A percentile compares a stretch with the other conserved stretches of the same genome.
Conservation (phyloP, 2,797 vertebrate genomes). For the Epinephelus coioides region DNA sequence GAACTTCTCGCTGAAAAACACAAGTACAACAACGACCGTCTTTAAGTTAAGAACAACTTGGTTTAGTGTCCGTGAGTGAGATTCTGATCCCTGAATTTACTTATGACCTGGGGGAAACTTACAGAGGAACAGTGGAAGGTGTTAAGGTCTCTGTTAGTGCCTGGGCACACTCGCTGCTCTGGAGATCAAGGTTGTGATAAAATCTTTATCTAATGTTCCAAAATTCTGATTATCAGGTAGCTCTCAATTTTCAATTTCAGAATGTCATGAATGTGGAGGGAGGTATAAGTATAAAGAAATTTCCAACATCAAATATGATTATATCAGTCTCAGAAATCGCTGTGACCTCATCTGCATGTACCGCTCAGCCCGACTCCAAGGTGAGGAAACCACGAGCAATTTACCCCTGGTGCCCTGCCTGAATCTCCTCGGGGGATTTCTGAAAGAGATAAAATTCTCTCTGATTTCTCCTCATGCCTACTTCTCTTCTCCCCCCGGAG, state of each 20-base stretch:
- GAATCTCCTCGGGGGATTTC: conserved; percentile 11
- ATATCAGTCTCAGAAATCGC: background rate
- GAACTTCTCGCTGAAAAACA: conserved; percentile 92
- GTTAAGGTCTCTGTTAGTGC: background rate
- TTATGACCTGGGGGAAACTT: background rate
- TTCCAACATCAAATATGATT: background rate
- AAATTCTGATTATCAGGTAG: no score
- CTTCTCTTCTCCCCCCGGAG: conserved; percentile 11
- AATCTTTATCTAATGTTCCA: no score
- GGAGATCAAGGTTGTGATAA: no score
- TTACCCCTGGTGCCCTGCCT: background rate
- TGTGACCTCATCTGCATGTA: background rate
- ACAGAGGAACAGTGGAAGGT: background rate
- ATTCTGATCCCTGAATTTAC: background rate
- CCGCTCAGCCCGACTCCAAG: background rate
- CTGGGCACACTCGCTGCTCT: no score
- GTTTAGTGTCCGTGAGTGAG: background rate
- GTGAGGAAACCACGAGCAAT: background rate
- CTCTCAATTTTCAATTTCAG: no score
- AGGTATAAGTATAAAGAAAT: no score
- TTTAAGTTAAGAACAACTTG: background rate
- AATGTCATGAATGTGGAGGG: no score
- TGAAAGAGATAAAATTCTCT: conserved; percentile 11
- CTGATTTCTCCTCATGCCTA: conserved; percentile 20
- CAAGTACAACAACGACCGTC: background rate